Conservation (phyloP, 2,888 invertebrate genomes). For the Bembecia ichneumoniformis region DNA sequence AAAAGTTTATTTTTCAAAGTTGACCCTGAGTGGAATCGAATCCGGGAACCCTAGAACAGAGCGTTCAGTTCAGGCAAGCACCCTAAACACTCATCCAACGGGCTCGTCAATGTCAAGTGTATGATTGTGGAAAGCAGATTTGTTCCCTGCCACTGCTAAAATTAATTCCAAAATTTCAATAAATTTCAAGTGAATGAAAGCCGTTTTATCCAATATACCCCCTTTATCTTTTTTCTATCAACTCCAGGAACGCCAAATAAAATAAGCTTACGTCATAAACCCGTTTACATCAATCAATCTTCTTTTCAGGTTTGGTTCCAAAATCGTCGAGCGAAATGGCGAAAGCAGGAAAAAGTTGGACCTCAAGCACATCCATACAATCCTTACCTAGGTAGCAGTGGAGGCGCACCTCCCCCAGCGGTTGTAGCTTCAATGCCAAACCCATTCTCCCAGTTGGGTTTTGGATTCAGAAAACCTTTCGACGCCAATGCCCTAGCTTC, state of each 20-base stretch:
- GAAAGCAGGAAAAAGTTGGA: conserved; percentile 93
- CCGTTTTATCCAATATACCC: too few species aligned
- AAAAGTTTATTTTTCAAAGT: too few species aligned
- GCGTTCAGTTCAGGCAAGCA: too few species aligned
- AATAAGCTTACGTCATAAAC: background rate
- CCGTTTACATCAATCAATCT: background rate
- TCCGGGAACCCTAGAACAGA: too few species aligned
- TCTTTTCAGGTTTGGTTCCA: conserved; percentile 92
- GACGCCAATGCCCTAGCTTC: conserved; percentile 78
- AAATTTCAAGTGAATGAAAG: too few species aligned
- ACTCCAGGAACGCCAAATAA: background rate
- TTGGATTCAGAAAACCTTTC: conserved; percentile 82
- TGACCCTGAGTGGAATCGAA: too few species aligned
- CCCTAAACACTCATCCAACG: too few species aligned
- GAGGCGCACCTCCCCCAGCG: conserved; percentile 76
- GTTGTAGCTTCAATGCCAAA: conserved; percentile 84
- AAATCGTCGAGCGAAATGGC: conserved; percentile 92
- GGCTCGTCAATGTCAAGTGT: too few species aligned
- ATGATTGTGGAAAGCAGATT: too few species aligned
- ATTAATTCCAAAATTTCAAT: too few species aligned
- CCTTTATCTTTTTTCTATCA: too few species aligned
- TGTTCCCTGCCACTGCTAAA: too few species aligned
- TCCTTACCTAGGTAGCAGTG: conserved; percentile 81
- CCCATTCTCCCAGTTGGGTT: conserved; percentile 84
- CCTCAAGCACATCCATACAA: conserved; percentile 93